Evolutionary conservation across 2,888 invertebrate genomes (phyloP).

Genomic region (Eupelmus urozonus): DNA sequence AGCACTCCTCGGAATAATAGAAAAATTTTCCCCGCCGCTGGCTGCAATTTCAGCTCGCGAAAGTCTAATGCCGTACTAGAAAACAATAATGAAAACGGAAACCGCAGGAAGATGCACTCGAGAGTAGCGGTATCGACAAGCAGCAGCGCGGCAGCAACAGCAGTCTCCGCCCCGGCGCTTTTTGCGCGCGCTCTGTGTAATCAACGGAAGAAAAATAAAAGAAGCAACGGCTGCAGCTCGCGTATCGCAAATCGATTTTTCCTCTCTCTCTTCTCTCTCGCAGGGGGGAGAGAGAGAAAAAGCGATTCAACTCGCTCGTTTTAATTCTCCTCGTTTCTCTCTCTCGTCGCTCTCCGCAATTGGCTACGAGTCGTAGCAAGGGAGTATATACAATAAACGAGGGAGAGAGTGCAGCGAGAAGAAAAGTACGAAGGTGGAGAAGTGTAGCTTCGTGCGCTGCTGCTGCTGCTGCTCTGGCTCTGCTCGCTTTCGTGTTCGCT

Average conservation of each 20-base stretch:
- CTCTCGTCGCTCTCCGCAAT: constrained; percentile 24
- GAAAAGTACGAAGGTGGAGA: constrained; percentile 19
- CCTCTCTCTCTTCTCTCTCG: not conserved
- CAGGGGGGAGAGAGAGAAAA: constrained; percentile 16
- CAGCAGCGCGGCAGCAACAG: constrained; percentile 28
- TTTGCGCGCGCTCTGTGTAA: constrained; percentile 55
- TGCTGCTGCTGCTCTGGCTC: too few species aligned
- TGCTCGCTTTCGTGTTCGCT: constrained; percentile 18
- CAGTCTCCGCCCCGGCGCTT: constrained; percentile 10
- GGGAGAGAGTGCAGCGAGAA: constrained; percentile 15
- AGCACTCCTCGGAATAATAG: not conserved
- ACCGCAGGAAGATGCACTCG: constrained; percentile 45
- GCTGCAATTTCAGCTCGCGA: constrained; percentile 58
- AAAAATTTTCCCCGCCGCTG: not conserved
- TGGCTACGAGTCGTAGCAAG: constrained; percentile 19
- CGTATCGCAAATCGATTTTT: constrained; percentile 57
- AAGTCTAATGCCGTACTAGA: constrained; percentile 46
- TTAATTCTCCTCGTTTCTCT: constrained; percentile 54
- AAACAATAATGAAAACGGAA: constrained; percentile 53
- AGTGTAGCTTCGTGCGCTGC: too few species aligned
- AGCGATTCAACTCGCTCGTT: constrained; percentile 53
- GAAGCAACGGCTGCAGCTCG: constrained; percentile 34
- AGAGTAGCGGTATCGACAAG: constrained; percentile 51
- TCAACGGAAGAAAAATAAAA: constrained; percentile 58
- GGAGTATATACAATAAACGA: constrained; percentile 51